These are phyloP conservation scores for Phodopus roborovskii DNA, from an alignment of 2,113 vertebrate genomes.

Conservation along the genomic window DNA sequence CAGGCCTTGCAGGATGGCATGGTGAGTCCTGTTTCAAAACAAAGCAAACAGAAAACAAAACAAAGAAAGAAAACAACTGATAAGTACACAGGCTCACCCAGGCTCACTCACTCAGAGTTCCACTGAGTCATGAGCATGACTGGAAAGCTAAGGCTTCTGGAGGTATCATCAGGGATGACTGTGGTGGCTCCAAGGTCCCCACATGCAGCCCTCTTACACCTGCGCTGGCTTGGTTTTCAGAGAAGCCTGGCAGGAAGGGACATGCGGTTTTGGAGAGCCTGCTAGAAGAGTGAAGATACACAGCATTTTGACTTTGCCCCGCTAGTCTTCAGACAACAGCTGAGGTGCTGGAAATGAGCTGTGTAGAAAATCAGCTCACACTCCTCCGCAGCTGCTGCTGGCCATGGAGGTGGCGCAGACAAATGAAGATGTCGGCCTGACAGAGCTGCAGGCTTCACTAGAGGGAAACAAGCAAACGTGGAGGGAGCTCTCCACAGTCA, in stretches of 20 bases:
- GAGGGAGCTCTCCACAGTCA: background rate
- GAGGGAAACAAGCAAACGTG: slow-evolving; percentile 40
- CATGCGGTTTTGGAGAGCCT: slow-evolving; percentile 61
- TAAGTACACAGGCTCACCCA: background rate
- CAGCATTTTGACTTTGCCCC: slow-evolving; percentile 53
- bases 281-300: slow-evolving; percentile 52
- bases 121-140: background rate
- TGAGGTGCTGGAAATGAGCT: slow-evolving; percentile 70
- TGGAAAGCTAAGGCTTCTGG: background rate
- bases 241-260: slow-evolving; percentile 64
- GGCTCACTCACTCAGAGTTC: background rate
- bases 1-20: background rate
- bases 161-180: background rate
- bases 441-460: slow-evolving; percentile 39
- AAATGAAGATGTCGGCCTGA: background rate
- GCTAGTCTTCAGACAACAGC: slow-evolving; percentile 66
- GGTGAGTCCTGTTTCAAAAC: background rate
- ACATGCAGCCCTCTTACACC: slow-evolving; percentile 44
- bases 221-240: slow-evolving; percentile 75
- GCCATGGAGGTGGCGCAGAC: background rate
- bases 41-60: background rate
- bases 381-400: background rate
- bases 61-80: background rate
- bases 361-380: slow-evolving; percentile 60
- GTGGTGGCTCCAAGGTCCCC: background rate